Percentiles rank a stretch among this genome's conserved stretches.
These are phyloP conservation scores for Polyodon spathula DNA, from an alignment of 2,113 vertebrate species.

Conservation along the genomic window DNA sequence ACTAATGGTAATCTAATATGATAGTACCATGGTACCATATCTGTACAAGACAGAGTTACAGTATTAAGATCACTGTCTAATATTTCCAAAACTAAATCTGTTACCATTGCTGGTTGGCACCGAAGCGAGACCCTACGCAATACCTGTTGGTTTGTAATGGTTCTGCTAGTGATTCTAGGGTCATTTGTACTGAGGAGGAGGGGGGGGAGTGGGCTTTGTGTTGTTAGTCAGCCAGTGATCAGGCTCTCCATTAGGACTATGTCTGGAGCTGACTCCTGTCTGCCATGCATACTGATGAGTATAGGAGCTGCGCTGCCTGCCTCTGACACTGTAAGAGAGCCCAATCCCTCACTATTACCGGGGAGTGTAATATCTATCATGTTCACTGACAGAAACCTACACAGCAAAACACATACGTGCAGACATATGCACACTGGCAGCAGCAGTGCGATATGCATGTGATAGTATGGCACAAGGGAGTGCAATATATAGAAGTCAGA, in stretches of 20 bases:
- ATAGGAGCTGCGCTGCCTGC: neutral
- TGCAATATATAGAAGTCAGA: no score
- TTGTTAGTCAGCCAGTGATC: slow-evolving; percentile 59
- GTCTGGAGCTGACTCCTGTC: slow-evolving; percentile 49
- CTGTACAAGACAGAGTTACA: no score
- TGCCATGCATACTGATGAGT: slow-evolving; percentile 61
- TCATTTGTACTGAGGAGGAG: neutral
- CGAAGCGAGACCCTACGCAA: no score
- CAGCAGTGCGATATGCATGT: no score
- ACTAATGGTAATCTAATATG: no score
- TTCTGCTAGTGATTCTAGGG: no score
- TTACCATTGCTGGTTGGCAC: no score
- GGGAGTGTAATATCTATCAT: neutral
- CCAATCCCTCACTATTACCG: neutral
- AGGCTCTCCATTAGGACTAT: slow-evolving; percentile 61
- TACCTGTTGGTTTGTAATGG: no score
- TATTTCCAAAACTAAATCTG: no score
- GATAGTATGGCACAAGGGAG: no score
- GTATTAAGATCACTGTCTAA: no score
- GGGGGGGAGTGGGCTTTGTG: neutral
- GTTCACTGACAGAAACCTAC: slow-evolving; percentile 31
- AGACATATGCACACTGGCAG: slow-evolving; percentile 26
- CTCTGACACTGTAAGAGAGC: neutral
- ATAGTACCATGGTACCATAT: no score
- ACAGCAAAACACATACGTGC: slow-evolving; percentile 25